Evolutionary conservation across 2,797 vertebrate genomes (phyloP), one percentile per base, ranked within the genome.

Genomic region (Eremophila alpestris): DNA sequence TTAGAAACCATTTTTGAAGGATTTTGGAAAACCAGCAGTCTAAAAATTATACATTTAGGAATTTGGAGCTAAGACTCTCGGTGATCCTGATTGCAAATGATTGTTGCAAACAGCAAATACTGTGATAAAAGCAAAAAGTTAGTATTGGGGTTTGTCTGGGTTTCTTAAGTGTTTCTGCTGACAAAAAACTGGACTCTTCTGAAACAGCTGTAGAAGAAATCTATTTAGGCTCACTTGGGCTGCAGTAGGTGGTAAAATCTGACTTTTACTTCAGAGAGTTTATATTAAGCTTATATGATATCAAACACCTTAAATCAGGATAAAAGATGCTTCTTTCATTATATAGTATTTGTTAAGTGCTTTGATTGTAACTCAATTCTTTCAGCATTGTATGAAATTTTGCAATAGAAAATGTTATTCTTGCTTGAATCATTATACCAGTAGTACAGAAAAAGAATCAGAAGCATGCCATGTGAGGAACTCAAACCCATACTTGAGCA

Each of bases 1-100:
- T 81, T 92, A 77, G 74, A 90, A 95, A 78, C 62, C 41, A 54
- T 64, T 93, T 91, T 26, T 56, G 23, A 81, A 94, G 54, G 74
- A 75, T 78, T 89, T 24, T 93, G 43, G 27, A 64, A 18, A 93
- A 56, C 21, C 32, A 80, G 38, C 16, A 75, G 26, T 22, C 74
- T 81, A 45, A 81, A 93, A 90, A 81, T 73, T 38, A 12, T 34
- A n/a, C 46, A 8, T 49, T 90, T 88, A 68, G 65, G 49, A 90
- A 58, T 23, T 45, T 12, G 41, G 46, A 71, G 18, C 54, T 83
- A 51, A 77, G 36, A 80, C 5, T 77, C 5, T n/a, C 6, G 16
- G 45, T 34, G n/a, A 49, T 86, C 13, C 45, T 68, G 32, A 13
- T 71, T 71, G 46, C 40, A 88, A 54, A 30, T 2, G 2, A 64